Base-by-base conservation (phyloP, 2,797 vertebrate species). In the Monodelphis domestica region DNA sequence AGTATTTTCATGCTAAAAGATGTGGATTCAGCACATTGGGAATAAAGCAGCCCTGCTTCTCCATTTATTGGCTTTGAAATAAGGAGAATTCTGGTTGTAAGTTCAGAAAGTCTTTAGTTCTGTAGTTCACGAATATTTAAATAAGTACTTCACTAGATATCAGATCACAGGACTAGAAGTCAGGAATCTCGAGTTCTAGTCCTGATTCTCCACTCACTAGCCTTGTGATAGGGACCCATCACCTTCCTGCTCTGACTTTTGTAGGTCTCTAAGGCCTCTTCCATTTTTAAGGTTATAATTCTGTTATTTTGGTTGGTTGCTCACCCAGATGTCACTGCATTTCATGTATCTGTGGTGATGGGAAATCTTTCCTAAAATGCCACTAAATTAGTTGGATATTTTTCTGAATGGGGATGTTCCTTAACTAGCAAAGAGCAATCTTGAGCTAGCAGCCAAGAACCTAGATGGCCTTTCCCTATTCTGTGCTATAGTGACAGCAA, bases 401-500 rank as follows among this genome's bases (percentile, higher is more conserved):
- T 11, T 45, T 89, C 52, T 12, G 6, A 0, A 33, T 70, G 33
- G 45, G 24, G 5, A 2, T 84, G 10, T 84, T 84, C 2, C 38
- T 84, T 84, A 33, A 84, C 38, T 84, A 50, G 38, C 0, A 1
- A 10, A 51, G 29, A 24, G 5, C 4, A 4, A n/a, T 52, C 54
- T 55, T 1, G 3, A 0, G 30, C 10, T 53, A 26, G 29, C 29
- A 2, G 57, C 2, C 55, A 28, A 5, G 1, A 1, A 2, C 30
- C 1, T 0, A 33, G 21, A 11, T 54, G 38, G 4, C 45, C 0
- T 33, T 1, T 53, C n/a, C 89, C 38, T 1, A 0, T 38, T 15
- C 70, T 84, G 14, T 84, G 12, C 45, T 26, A 15, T 33, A 53
- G 30, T 21, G 12, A 52, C 78, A 45, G 4, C 50, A 33, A 6